Conservation (phyloP, 2,113 vertebrate species). For the Colinus virginianus region DNA sequence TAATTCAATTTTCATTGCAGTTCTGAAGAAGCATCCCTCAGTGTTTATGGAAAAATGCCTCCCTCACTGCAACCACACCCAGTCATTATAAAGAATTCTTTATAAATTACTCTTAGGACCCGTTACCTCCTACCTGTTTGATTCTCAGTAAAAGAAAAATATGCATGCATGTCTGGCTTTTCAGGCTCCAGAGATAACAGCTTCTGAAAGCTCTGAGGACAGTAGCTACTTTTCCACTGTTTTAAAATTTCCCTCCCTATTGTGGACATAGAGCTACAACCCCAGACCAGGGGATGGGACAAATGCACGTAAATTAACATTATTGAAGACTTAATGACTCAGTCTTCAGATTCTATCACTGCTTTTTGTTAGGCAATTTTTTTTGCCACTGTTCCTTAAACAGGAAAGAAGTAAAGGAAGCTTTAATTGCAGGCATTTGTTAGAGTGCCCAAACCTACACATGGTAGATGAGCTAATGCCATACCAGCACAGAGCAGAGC, state of each 20-base stretch:
- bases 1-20: neutral
- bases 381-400: neutral
- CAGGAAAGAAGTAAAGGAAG: neutral
- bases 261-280: neutral
- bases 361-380: neutral
- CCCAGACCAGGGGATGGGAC: neutral
- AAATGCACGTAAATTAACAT: neutral
- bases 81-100: neutral
- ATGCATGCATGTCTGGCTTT: accelerated
- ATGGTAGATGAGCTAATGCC: neutral
- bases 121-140: neutral
- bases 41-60: neutral
- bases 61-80: neutral
- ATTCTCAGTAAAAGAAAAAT: neutral
- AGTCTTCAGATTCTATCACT: neutral
- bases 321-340: neutral
- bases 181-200: neutral
- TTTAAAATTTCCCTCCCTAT: neutral
- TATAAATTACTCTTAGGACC: neutral
- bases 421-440: neutral
- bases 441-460: neutral
- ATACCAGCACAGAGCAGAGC: neutral
- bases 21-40: neutral
- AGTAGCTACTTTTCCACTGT: neutral
- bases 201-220: neutral